These are phyloP conservation scores for Dasyurus viverrinus DNA, from an alignment of 2,113 vertebrate genomes.

Conservation along the genomic window DNA sequence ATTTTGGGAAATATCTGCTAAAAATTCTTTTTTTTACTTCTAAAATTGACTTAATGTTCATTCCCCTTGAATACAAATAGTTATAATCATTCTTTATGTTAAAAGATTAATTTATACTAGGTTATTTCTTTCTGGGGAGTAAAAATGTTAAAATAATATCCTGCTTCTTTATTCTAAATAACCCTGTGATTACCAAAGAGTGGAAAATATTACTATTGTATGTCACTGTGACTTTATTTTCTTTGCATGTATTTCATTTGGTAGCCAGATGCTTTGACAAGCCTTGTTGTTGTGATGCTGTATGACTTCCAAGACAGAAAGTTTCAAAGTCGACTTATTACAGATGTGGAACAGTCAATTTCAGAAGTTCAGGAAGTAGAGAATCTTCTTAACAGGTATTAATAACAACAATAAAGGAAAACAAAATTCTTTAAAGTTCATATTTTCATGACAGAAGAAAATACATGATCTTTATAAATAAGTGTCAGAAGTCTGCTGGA, in stretches of 20 bases:
- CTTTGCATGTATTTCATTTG: slow-evolving; percentile 65
- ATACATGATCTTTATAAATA: not conserved
- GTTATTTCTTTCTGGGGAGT: not conserved
- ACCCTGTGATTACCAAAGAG: not conserved
- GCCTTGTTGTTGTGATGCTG: slow-evolving; percentile 92
- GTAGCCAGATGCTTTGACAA: slow-evolving; percentile 89
- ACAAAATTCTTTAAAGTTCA: slow-evolving; percentile 27
- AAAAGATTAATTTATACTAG: slow-evolving; percentile 11
- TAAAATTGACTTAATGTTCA: not conserved
- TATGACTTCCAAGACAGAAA: slow-evolving; percentile 93
- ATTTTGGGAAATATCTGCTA: not conserved
- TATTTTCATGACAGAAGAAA: slow-evolving; percentile 29
- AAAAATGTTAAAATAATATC: slow-evolving; percentile 44
- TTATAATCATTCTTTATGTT: slow-evolving; percentile 6
- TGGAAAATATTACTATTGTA: slow-evolving; percentile 2
- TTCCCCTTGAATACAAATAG: slow-evolving; percentile 4
- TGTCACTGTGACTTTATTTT: slow-evolving; percentile 15
- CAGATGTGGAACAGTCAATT: slow-evolving; percentile 73
- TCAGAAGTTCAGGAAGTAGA: slow-evolving; percentile 89
- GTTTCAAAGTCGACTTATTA: slow-evolving; percentile 84
- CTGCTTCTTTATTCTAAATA: slow-evolving; percentile 42
- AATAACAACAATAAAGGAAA: slow-evolving; percentile 30
- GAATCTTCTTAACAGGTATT: slow-evolving; percentile 86
- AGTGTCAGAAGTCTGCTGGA: slow-evolving; percentile 13
- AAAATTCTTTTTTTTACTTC: slow-evolving; percentile 26